Base-by-base conservation (phyloP, 1,140 invertebrate genomes). In the Plodia interpunctella region DNA sequence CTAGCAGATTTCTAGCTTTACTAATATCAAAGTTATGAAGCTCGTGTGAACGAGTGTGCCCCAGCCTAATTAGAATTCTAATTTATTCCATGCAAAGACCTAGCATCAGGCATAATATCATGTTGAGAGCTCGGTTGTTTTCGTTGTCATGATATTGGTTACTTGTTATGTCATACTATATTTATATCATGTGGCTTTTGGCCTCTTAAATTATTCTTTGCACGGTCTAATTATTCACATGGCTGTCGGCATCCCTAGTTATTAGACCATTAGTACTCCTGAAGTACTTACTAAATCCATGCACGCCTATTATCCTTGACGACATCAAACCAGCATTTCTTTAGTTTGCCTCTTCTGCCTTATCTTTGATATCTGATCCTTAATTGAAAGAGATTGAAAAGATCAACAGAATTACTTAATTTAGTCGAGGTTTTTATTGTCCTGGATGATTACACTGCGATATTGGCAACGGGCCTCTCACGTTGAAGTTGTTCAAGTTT, bases 21-120 rank as follows among this genome's bases (percentile, higher is more conserved):
- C 54, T 64, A 64, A 64, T 64, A 64, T 59, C 15, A 57, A 60
- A 64, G 58, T 64, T 64, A 64, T 60, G 57, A 57, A 59, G n/a
- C 38, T 15, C 55, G 49, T 55, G 58, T 30, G 51, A 44, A 44
- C 38, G 38, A 44, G 15, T 44, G 38, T 44, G 38, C 38, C 38
- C 38, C n/a, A n/a, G n/a, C n/a, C 38, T 44, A 44, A 44, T 44
- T 44, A 44, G 38, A 44, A 44, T 44, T 44, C 13, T 17, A 44
- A 44, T n/a, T 44, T 44, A 44, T 44, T 44, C 15, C 8, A 15
- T n/a, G 38, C 13, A 44, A 38, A 38, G 8, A 13, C 5, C 13
- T 38, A 11, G 35, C 35, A 2, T 28, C 9, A 28, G 5, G 35
- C 11, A n/a, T n/a, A n/a, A n/a, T n/a, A n/a, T 35, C 10, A 9